Evolutionary conservation across 2,888 invertebrate species (phyloP).

Genomic region (Blastobasis adustella): DNA sequence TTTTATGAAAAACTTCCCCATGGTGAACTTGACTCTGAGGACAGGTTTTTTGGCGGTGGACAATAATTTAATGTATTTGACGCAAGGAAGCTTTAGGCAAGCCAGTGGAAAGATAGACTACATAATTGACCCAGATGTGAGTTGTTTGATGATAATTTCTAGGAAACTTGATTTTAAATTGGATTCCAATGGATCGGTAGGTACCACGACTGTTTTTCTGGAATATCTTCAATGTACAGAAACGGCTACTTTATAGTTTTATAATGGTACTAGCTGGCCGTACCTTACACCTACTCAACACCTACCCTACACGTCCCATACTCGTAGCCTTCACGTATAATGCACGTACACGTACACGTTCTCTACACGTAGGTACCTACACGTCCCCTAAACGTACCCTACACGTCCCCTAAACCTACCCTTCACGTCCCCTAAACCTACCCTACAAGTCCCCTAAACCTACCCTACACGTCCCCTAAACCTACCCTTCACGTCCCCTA

Average conservation of each 20-base stretch:
- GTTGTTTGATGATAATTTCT: not conserved
- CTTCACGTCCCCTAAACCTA: too few species aligned
- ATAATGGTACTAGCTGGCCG: not conserved
- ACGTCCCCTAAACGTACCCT: too few species aligned
- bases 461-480: too few species aligned
- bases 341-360: too few species aligned
- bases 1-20: slow-evolving; percentile 23
- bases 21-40: slow-evolving; percentile 29
- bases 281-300: not conserved
- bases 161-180: not conserved
- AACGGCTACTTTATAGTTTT: not conserved
- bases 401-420: too few species aligned
- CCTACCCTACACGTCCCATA: not conserved
- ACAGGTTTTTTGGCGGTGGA: slow-evolving; percentile 25
- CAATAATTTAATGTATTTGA: slow-evolving; percentile 22
- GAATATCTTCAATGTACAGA: not conserved
- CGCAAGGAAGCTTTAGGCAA: slow-evolving; percentile 30
- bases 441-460: too few species aligned
- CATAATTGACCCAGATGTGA: slow-evolving; percentile 1
- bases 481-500: too few species aligned
- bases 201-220: not conserved
- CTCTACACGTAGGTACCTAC: too few species aligned
- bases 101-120: slow-evolving; percentile 16
- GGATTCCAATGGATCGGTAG: not conserved
- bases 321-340: too few species aligned